Conservation (phyloP, 1,140 invertebrate species). For the Lithobius niger region DNA sequence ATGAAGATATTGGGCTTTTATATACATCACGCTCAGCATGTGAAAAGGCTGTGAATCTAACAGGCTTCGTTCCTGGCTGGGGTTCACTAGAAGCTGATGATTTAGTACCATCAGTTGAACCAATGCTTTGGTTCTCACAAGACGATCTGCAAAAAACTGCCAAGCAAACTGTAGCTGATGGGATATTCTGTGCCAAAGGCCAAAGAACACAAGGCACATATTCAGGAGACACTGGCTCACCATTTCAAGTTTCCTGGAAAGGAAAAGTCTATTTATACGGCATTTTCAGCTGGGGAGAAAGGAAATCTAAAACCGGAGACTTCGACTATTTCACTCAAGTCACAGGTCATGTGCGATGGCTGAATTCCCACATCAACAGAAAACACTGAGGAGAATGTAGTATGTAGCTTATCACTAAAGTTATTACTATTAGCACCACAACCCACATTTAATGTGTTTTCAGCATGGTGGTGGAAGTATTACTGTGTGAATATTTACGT, state of each 20-base stretch:
- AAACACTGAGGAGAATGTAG: too few relatives aligned
- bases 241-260: not conserved
- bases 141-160: not conserved
- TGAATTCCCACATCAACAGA: too few relatives aligned
- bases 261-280: not conserved
- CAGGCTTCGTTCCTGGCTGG: not conserved
- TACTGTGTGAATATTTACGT: too few relatives aligned
- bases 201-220: not conserved
- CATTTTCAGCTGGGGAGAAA: not conserved
- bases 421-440: too few relatives aligned
- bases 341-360: too few relatives aligned
- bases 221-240: not conserved
- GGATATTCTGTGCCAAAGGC: not conserved
- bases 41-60: not conserved
- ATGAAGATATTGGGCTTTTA: not conserved
- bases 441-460: too few relatives aligned
- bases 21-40: too few relatives aligned
- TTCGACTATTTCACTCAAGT: too few relatives aligned
- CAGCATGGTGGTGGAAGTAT: too few relatives aligned
- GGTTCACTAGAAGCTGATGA: not conserved
- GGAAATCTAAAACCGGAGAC: too few relatives aligned
- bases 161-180: too few relatives aligned
- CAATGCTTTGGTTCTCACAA: not conserved
- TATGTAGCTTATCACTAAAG: too few relatives aligned
- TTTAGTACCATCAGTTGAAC: not conserved